phyloP scores from a whole-genome alignment of 2,888 invertebrate genomes.

The Notodonta ziczac region DNA sequence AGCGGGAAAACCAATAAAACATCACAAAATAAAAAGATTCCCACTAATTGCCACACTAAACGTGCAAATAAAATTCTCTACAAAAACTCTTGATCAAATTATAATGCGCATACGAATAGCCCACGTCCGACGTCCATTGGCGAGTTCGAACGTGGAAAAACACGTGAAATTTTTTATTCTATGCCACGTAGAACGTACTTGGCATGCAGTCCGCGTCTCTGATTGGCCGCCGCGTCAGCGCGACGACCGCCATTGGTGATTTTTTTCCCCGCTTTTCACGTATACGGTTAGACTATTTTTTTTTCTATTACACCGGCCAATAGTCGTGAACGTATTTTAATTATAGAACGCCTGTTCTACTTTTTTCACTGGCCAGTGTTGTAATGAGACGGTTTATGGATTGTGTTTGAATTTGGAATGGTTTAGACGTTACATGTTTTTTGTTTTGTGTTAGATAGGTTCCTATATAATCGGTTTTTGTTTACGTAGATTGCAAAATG shows the following conservation, averaged over 20 bases:
- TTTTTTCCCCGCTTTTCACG: constrained; percentile 81
- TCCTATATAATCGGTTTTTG: background rate
- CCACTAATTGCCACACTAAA: constrained; percentile 35
- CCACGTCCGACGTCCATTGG: constrained; percentile 64
- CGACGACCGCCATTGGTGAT: constrained; percentile 69
- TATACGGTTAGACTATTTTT: constrained; percentile 71
- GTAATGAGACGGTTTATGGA: constrained; percentile 41
- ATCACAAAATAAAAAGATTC: constrained; percentile 10
- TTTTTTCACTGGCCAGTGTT: constrained; percentile 50
- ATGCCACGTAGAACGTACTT: constrained; percentile 80
- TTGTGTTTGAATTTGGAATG: constrained; percentile 28
- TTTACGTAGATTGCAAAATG: constrained; percentile 1
- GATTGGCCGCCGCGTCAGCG: constrained; percentile 63
- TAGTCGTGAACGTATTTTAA: constrained; percentile 75
- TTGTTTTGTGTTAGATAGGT: background rate
- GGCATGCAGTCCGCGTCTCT: constrained; percentile 52
- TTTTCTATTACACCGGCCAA: constrained; percentile 76
- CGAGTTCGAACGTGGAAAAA: constrained; percentile 74
- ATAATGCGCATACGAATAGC: constrained; percentile 66
- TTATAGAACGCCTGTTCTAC: constrained; percentile 67
- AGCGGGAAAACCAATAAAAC: constrained; percentile 15
- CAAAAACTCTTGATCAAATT: constrained; percentile 63
- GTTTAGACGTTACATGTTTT: background rate
- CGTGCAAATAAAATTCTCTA: constrained; percentile 31
- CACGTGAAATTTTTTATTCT: constrained; percentile 78